Conservation (phyloP, 2,797 vertebrate genomes). For the Spinus olivaceus region DNA sequence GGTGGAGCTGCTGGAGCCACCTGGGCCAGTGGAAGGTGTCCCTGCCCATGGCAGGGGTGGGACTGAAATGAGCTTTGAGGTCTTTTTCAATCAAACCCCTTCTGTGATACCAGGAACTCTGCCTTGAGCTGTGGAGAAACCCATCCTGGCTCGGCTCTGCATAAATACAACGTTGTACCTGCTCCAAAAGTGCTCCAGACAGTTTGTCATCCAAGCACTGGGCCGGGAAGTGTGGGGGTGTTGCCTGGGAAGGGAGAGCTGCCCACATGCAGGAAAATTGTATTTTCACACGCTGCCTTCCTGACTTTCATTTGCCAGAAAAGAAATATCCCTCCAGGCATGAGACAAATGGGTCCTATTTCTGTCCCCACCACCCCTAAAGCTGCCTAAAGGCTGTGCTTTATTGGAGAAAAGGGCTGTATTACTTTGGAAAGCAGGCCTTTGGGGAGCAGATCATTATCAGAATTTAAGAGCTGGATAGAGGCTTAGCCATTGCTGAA, state of each 20-base stretch:
- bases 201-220: not conserved
- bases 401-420: not conserved
- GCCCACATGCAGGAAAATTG: not conserved
- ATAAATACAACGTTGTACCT: fast-evolving
- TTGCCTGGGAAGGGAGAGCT: not conserved
- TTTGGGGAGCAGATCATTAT: not conserved
- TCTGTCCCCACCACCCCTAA: not conserved
- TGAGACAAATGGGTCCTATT: not conserved
- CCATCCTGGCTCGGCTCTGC: not conserved
- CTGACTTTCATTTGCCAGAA: not conserved
- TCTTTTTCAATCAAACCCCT: not conserved
- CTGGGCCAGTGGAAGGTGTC: not conserved
- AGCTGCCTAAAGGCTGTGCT: not conserved
- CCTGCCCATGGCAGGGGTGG: not conserved
- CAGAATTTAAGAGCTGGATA: not conserved
- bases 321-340: not conserved
- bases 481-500: not conserved
- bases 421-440: not conserved
- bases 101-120: not conserved
- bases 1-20: not conserved
- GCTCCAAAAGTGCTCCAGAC: not conserved
- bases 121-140: not conserved
- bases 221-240: not conserved
- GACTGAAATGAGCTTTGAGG: not conserved
- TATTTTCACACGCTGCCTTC: not conserved